Percentiles rank a stretch among this genome's conserved stretches.
phyloP scores from a whole-genome alignment of 1,140 invertebrate species.

The Lethrus apterus region DNA sequence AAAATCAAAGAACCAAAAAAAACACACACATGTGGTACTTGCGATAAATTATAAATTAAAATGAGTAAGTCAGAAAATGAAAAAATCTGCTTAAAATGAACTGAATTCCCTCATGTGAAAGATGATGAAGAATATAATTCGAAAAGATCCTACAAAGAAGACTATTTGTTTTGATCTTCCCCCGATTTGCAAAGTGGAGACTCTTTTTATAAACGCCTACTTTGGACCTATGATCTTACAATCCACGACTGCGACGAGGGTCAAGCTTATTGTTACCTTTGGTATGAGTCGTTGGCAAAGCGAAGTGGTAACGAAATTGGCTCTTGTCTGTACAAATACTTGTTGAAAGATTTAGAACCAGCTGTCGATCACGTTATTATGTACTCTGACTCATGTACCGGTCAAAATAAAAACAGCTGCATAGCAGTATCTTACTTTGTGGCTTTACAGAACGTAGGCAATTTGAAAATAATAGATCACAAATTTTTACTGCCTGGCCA shows the following conservation, averaged over 20 bases:
- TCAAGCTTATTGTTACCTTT: no score
- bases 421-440: no score
- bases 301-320: conserved; percentile 1
- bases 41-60: background rate
- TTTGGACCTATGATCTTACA: conserved; percentile 1
- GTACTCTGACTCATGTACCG: no score
- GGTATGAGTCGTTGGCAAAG: conserved; percentile 5
- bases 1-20: conserved; percentile 5
- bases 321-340: conserved; percentile 1
- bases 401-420: no score
- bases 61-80: background rate
- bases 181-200: background rate
- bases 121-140: background rate
- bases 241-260: no score
- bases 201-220: background rate
- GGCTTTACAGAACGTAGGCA: no score
- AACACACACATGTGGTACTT: background rate
- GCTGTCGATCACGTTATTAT: no score
- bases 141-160: background rate
- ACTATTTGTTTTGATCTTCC: background rate
- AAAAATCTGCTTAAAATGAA: no score
- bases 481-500: conserved; percentile 10
- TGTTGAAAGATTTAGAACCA: no score
- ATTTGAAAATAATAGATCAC: conserved; percentile 10
- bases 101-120: background rate